Evolutionary conservation across 1,140 invertebrate species (phyloP), one percentile per base, ranked within the genome.

Genomic region (Caenorhabditis inopinata): DNA sequence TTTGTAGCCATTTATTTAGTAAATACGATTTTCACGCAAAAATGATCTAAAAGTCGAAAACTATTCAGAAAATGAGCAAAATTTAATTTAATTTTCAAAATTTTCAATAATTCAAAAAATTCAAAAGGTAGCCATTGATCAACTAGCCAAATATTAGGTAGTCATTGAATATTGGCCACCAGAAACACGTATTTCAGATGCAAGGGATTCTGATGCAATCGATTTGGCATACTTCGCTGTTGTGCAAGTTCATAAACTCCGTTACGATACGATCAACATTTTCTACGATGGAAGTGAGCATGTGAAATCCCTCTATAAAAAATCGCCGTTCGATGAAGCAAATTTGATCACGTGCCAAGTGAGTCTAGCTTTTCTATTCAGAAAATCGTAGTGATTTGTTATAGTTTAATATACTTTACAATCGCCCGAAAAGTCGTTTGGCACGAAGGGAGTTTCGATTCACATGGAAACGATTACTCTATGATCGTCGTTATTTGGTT

Each of bases 261-360:
- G 58, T 18, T 68, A 68, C n/a, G 58, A 68, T 42, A 38, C 58
- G 6, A 38, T 68, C 21, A 68, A 68, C 38, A 68, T 68, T 21
- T 68, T 68, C n/a, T 68, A 68, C n/a, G 58, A 68, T 38, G 58
- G 58, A 68, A 68, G 58, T 38, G 12, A 68, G 38, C 58, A 68
- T 42, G 38, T 68, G 6, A 68, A 68, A 21, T 35, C 58, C 2
- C 32, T 68, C 2, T 68, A 38, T 32, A 68, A 29, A 5, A 68
- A 68, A 38, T 68, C 58, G 4, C 32, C 58, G 23, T 68, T 68
- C n/a, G 58, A 68, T 21, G 58, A 68, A 9, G 58, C 58, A 12
- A 68, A 68, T 42, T 42, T 68, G 58, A 32, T 25, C 35, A 38
- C 58, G n/a, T 68, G 58, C 12, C 58, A 68, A 32, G 58, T 68